Base-by-base conservation (phyloP, 2,888 invertebrate genomes). In the Drymonia ruficornis region DNA sequence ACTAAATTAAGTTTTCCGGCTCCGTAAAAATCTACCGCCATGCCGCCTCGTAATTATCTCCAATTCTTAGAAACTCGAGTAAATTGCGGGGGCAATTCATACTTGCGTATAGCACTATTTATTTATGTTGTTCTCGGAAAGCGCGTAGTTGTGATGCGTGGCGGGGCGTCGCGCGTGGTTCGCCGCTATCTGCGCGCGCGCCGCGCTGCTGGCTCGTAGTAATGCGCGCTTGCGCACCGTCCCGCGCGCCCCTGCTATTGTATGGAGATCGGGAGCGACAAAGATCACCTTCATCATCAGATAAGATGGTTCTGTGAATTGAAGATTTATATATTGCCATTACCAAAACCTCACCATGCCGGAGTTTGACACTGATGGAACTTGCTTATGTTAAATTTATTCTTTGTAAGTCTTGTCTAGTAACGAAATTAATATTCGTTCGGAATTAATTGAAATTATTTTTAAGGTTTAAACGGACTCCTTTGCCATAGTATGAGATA, bases 221-320 rank as follows among this genome's bases (percentile, higher is more conserved):
- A 65, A 60, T 58, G 63, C 64, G 68, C 69, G 69, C 66, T 55
- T 64, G 57, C 53, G 62, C 56, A 53, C 61, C 62, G 60, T 61
- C 67, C 70, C 70, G 72, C 71, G 77, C 73, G 67, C 59, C 63
- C 69, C 60, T 61, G 63, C 80, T 67, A 86, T 86, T 86, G 86
- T 86, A 85, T 85, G 86, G 74, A 83, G 82, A 86, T 84, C 69
- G 66, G 56, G 52, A 50, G 49, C 65, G 50, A 59, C 66, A 63
- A 59, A 70, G 70, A 70, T 57, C 56, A 63, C 36, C 28, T 38
- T 13, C 38, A 15, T 19, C 0, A 38, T 46, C 55, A 67, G 66
- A 66, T 51, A 60, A 51, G 59, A 53, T 53, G 59, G 44, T 53
- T 13, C 49, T 45, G n/a, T 53, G 40, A 23, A 34, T 9, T 16